Base-by-base conservation (phyloP, 2,797 vertebrate genomes). In the Potorous gilbertii region DNA sequence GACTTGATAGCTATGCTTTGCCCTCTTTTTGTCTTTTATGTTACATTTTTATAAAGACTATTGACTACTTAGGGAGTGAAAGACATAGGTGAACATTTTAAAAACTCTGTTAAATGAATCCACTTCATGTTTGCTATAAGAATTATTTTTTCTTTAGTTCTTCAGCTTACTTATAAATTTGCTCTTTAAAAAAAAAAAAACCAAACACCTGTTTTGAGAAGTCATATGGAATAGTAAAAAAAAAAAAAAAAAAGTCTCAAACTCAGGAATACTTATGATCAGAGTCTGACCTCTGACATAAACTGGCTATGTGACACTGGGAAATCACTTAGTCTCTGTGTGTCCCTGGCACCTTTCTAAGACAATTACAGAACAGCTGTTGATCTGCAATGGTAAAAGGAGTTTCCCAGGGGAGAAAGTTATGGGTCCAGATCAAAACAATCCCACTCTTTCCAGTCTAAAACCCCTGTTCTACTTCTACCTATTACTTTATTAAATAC, bases 71-170 rank as follows among this genome's bases (percentile, higher is more conserved):
- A 81, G 9, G n/a, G 11, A 81, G 18, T 40, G 6, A 40, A 9
- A 74, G 66, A 40, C 11, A 74, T 40, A 74, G 18, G 16, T 24
- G 6, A 46, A 24, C 5, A 62, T 91, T 95, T 91, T 91, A 24
- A 94, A 97, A 96, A 6, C 21, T 54, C 31, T 96, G 90, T 50
- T 50, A 96, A 97, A 91, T 90, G 93, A 46, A 81, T 34, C 11
- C 56, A 66, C n/a, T 97, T 94, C 66, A 96, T n/a, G 92, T 57
- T 81, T 90, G 90, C 52, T 40, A 95, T 56, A 94, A 34, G 96
- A 94, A 91, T 87, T 28, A 55, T 11, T 66, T 46, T 50, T 66
- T 56, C 5, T 3, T 59, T 96, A 90, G 91, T 93, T 93, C 40
- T 57, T 57, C 52, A 57, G 34, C 66, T 55, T 94, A 91, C 57